These are phyloP conservation scores for Sander vitreus DNA, from an alignment of 2,113 vertebrate genomes.

Conservation along the genomic window DNA sequence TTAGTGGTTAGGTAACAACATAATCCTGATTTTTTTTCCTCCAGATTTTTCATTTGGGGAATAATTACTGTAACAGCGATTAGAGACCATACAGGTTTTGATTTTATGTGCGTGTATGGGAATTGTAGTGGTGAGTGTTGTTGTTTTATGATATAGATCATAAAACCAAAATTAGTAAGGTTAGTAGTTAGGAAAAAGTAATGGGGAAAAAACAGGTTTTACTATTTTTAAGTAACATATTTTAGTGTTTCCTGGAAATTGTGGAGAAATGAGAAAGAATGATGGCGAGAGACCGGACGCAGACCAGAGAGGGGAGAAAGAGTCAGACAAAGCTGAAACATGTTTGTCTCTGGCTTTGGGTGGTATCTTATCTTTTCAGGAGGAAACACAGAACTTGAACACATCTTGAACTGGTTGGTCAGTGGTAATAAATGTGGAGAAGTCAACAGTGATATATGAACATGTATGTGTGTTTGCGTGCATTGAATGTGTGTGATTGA, in stretches of 20 bases:
- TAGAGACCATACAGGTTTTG: neutral
- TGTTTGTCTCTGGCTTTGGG: constrained; percentile 23
- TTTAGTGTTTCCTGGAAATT: constrained; percentile 50
- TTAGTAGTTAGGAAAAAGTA: neutral
- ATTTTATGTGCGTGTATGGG: neutral
- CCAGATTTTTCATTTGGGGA: neutral
- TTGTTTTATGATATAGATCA: neutral
- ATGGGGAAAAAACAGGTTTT: neutral
- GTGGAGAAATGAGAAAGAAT: neutral
- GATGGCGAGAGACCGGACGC: constrained; percentile 4
- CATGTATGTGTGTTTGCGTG: neutral
- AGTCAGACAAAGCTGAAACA: constrained; percentile 10
- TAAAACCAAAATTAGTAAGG: constrained; percentile 1
- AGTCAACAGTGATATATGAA: constrained; percentile 34
- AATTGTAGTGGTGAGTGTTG: neutral
- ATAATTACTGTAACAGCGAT: neutral
- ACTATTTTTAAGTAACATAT: constrained; percentile 42
- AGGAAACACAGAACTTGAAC: constrained; percentile 25
- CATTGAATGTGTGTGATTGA: constrained; percentile 40
- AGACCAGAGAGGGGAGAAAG: neutral
- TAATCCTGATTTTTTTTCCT: neutral
- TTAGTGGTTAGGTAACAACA: neutral
- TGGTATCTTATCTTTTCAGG: constrained; percentile 32
- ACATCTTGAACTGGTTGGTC: constrained; percentile 9
- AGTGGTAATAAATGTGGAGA: neutral